Percentiles rank a stretch among this genome's conserved stretches.
phyloP scores from a whole-genome alignment of 2,797 vertebrate genomes.

The Silurus aristotelis region DNA sequence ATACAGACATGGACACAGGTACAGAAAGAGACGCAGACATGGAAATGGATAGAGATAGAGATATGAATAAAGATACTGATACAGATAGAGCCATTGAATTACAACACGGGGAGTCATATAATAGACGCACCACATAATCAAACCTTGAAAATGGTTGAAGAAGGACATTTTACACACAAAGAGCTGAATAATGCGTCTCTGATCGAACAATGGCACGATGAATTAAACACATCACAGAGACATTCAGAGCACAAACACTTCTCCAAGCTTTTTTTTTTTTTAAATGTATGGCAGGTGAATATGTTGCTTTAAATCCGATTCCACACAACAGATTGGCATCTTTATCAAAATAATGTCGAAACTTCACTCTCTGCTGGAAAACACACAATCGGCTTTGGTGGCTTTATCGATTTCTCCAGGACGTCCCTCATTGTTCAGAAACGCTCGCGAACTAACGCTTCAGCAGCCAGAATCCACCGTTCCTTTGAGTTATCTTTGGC shows the following conservation, averaged over 20 bases:
- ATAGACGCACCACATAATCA: background rate
- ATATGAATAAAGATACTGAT: background rate
- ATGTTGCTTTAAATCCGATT: background rate
- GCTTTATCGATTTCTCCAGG: conserved; percentile 60
- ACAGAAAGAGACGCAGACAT: too few relatives aligned
- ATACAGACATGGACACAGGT: too few relatives aligned
- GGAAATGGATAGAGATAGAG: too few relatives aligned
- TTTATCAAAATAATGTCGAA: background rate
- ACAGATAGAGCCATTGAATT: background rate
- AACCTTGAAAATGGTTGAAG: background rate
- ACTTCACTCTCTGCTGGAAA: background rate
- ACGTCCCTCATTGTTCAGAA: conserved; percentile 60
- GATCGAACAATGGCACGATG: background rate
- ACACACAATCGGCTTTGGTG: conserved; percentile 45
- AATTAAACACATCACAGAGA: background rate
- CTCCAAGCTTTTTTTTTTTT: background rate
- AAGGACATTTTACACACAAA: background rate
- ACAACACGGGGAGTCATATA: background rate
- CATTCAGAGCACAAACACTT: background rate
- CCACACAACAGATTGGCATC: background rate
- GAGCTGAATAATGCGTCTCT: too few relatives aligned
- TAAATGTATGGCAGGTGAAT: background rate
- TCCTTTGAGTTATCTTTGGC: conserved; percentile 52
- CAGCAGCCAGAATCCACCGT: conserved; percentile 45
- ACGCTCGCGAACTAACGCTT: conserved; percentile 52